Conservation (phyloP, 2,113 vertebrate species). For the Siphamia tubifer region DNA sequence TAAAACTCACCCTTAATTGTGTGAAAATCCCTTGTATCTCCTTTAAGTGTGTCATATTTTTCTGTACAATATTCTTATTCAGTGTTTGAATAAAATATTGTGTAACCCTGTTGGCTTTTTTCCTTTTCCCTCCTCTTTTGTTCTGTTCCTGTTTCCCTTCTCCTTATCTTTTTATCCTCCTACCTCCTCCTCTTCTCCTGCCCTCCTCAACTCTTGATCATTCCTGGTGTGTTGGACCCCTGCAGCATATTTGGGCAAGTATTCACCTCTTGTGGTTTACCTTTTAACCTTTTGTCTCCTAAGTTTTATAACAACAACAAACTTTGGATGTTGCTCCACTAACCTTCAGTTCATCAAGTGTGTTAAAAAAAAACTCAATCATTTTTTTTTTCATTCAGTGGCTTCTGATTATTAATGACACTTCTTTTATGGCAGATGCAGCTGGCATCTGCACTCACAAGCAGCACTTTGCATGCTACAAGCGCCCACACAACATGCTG, state of each 20-base stretch:
- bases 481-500: slow-evolving; percentile 31
- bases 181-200: slow-evolving; percentile 15
- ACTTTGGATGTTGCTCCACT: slow-evolving; percentile 27
- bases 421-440: slow-evolving; percentile 19
- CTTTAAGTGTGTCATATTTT: background rate
- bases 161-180: slow-evolving; percentile 12
- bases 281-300: background rate
- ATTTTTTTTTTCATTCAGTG: slow-evolving; percentile 9
- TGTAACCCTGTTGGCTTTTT: slow-evolving; percentile 58
- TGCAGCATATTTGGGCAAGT: slow-evolving; percentile 75
- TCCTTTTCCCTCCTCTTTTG: slow-evolving; percentile 17
- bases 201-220: slow-evolving; percentile 76
- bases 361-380: background rate
- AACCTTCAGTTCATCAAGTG: background rate
- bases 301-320: background rate
- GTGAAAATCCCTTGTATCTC: background rate
- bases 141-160: slow-evolving; percentile 24
- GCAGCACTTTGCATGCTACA: slow-evolving; percentile 51
- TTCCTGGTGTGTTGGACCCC: slow-evolving; percentile 78
- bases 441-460: slow-evolving; percentile 18
- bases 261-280: slow-evolving; percentile 66
- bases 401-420: slow-evolving; percentile 45
- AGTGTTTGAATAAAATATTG: slow-evolving; percentile 79
- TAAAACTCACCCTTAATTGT: background rate
- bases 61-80: slow-evolving; percentile 75